Conservation (phyloP, 1,140 invertebrate genomes). For the Sweltsa coloradensis region DNA sequence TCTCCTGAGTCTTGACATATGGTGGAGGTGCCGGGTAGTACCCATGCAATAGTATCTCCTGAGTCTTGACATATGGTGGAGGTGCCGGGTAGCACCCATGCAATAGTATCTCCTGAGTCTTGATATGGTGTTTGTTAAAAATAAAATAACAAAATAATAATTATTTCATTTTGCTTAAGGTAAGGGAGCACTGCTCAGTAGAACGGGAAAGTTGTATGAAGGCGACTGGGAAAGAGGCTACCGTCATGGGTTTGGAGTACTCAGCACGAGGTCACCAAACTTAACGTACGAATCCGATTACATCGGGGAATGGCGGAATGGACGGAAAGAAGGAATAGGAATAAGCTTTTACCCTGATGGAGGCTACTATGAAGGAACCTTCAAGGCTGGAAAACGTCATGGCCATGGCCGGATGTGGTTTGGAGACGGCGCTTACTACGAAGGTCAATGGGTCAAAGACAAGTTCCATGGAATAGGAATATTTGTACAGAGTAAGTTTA, state of each 20-base stretch:
- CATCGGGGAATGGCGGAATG: not conserved
- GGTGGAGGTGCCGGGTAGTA: not conserved
- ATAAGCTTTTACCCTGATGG: slow-evolving; percentile 38
- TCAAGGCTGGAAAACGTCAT: slow-evolving; percentile 38
- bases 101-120: too few relatives aligned
- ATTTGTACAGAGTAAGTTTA: slow-evolving; percentile 23
- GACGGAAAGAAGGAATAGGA: slow-evolving; percentile 21
- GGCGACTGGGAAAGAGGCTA: slow-evolving; percentile 45
- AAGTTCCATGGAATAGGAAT: slow-evolving; percentile 48
- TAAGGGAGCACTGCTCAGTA: slow-evolving; percentile 32
- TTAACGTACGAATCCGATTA: not conserved
- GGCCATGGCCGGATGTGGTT: slow-evolving; percentile 46
- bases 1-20: too few relatives aligned
- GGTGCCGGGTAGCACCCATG: not conserved
- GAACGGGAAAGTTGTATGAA: slow-evolving; percentile 40
- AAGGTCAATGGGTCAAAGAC: slow-evolving; percentile 45
- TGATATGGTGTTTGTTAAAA: too few relatives aligned
- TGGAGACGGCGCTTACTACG: slow-evolving; percentile 39
- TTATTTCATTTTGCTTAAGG: slow-evolving; percentile 9
- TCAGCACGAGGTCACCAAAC: not conserved
- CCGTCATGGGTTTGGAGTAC: slow-evolving; percentile 43
- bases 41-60: not conserved
- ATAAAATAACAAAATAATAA: too few relatives aligned
- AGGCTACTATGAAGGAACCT: slow-evolving; percentile 46
- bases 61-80: not conserved